Conservation (phyloP, 2,113 vertebrate species). For the Xerus inauris region DNA sequence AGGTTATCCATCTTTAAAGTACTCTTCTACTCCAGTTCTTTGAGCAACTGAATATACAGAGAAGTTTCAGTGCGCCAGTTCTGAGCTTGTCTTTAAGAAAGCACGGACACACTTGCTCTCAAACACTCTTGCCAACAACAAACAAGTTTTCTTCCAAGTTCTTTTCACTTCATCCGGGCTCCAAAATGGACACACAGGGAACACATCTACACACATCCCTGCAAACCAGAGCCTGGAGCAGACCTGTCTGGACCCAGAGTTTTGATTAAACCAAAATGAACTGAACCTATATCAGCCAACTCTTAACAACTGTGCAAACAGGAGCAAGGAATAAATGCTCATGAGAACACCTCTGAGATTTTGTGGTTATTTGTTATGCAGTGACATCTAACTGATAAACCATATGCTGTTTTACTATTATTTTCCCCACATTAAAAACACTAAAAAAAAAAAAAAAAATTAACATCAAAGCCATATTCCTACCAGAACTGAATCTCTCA, state of each 20-base stretch:
- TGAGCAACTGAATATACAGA: neutral
- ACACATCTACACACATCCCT: neutral
- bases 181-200: neutral
- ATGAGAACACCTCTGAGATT: neutral
- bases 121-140: neutral
- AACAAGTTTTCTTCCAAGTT: neutral
- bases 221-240: neutral
- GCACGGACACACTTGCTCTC: neutral
- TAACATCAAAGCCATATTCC: neutral
- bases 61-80: neutral
- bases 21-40: neutral
- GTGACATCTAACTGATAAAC: neutral
- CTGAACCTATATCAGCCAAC: neutral
- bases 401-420: neutral
- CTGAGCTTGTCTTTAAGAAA: neutral
- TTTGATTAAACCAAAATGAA: neutral
- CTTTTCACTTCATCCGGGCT: neutral
- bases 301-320: neutral
- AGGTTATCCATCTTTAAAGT: neutral
- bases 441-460: neutral
- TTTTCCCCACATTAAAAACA: neutral
- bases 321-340: neutral
- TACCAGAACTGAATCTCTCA: neutral
- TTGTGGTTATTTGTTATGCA: neutral
- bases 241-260: neutral